Conservation (phyloP, 2,113 vertebrate genomes). For the Noturus placidus region DNA sequence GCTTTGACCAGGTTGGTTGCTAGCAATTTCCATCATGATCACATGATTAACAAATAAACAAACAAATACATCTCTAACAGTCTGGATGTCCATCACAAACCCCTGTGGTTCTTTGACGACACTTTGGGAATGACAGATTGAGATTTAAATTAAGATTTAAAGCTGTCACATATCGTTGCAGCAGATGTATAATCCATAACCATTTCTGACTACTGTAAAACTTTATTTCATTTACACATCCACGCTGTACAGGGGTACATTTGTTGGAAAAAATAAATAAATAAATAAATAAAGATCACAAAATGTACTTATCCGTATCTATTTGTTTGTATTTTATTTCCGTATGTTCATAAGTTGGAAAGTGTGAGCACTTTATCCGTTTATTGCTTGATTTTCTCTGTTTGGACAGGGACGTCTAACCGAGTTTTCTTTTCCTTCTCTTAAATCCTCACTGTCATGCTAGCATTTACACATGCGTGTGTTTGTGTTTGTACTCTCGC, state of each 20-base stretch:
- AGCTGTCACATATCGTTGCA: neutral
- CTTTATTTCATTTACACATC: neutral
- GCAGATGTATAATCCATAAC: neutral
- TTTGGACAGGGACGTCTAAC: neutral
- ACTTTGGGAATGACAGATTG: neutral
- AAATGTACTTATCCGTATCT: neutral
- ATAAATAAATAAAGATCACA: too few relatives aligned
- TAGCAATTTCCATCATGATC: neutral
- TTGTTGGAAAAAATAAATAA: neutral
- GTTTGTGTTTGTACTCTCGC: conserved; percentile 22
- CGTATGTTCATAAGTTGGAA: neutral
- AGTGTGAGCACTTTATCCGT: neutral
- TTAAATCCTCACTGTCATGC: conserved; percentile 3
- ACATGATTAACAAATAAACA: neutral
- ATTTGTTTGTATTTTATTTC: neutral
- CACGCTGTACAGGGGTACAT: neutral
- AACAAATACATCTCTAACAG: neutral
- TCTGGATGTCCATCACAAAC: neutral
- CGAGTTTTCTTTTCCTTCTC: neutral
- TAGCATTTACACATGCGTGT: conserved; percentile 9
- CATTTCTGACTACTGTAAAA: neutral
- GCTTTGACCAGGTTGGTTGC: neutral
- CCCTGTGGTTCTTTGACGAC: neutral
- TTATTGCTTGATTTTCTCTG: conserved; percentile 10
- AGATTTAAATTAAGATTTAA: too few relatives aligned